These are phyloP conservation scores for Streptopelia turtur DNA, from an alignment of 2,797 vertebrate species.

Conservation along the genomic window DNA sequence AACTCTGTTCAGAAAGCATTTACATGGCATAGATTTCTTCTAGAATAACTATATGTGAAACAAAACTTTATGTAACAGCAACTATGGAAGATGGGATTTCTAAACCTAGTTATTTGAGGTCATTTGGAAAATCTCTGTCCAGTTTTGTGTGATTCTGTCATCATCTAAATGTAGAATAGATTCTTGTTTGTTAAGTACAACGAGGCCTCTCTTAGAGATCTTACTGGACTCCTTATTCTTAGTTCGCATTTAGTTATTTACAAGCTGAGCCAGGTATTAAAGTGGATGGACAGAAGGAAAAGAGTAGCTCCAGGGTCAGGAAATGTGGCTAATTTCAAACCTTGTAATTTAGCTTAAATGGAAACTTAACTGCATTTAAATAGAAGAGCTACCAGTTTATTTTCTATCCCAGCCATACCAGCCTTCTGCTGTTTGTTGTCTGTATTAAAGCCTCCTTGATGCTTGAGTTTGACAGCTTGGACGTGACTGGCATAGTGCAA, in stretches of 20 bases:
- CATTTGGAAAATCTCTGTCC: neutral
- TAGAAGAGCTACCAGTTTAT: constrained; percentile 59
- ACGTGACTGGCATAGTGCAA: neutral
- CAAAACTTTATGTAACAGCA: rapidly evolving
- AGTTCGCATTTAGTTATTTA: constrained; percentile 58
- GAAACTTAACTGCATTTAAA: constrained; percentile 70
- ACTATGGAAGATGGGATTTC: neutral
- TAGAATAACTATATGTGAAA: neutral
- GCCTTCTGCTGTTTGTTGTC: constrained; percentile 62
- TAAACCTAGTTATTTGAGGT: neutral
- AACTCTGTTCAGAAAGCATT: neutral
- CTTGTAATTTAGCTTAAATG: constrained; percentile 71
- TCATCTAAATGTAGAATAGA: neutral
- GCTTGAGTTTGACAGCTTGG: constrained; percentile 34
- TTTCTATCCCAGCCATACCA: constrained; percentile 57
- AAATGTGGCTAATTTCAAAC: constrained; percentile 70
- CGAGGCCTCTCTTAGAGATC: constrained; percentile 30
- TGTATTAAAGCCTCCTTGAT: neutral
- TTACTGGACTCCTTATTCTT: constrained; percentile 9
- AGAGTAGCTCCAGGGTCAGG: constrained; percentile 34
- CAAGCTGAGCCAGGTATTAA: constrained; percentile 46
- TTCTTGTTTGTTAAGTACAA: neutral
- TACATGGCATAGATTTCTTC: neutral
- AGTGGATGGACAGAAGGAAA: constrained; percentile 2
- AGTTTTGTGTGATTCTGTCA: neutral